Evolutionary conservation across 2,113 vertebrate species (phyloP).

Genomic region (Mustela lutreola): DNA sequence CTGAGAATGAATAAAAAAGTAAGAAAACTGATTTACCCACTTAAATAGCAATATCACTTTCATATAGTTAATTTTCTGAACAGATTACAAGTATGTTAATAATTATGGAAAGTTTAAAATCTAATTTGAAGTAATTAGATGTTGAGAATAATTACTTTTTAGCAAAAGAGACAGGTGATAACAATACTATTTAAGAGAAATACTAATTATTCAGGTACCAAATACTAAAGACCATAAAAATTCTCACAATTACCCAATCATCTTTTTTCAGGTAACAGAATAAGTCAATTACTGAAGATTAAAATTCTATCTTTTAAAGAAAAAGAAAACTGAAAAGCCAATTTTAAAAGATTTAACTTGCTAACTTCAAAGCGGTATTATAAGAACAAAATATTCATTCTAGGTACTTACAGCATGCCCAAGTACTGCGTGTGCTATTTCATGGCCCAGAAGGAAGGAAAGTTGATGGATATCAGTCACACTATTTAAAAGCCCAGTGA

Average conservation of each 20-base stretch:
- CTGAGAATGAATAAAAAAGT: conserved; percentile 58
- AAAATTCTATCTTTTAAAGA: conserved; percentile 27
- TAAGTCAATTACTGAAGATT: conserved; percentile 30
- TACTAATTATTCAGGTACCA: conserved; percentile 67
- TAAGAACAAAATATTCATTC: neutral
- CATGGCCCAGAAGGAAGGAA: conserved; percentile 94
- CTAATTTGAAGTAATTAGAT: conserved; percentile 79
- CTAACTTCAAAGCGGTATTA: neutral
- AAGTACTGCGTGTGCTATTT: conserved; percentile 96
- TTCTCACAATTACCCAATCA: conserved; percentile 61
- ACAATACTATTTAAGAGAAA: conserved; percentile 74
- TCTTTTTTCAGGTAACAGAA: conserved; percentile 52
- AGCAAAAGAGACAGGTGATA: conserved; percentile 70
- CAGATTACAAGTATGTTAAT: conserved; percentile 70
- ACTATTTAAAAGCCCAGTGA: conserved; percentile 94
- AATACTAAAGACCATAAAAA: conserved; percentile 57
- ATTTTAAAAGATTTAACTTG: conserved; percentile 42
- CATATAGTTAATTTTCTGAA: conserved; percentile 65
- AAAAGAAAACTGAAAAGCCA: neutral
- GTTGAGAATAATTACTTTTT: conserved; percentile 73
- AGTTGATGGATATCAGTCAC: conserved; percentile 94
- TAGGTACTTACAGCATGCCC: conserved; percentile 93
- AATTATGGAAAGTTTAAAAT: conserved; percentile 70
- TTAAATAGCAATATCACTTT: conserved; percentile 65
- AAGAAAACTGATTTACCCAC: conserved; percentile 60